Percentiles rank a stretch among this genome's conserved stretches.
Conservation (phyloP, 53 echinoderm and acorn worm species). For the Holothuria scabra region DNA sequence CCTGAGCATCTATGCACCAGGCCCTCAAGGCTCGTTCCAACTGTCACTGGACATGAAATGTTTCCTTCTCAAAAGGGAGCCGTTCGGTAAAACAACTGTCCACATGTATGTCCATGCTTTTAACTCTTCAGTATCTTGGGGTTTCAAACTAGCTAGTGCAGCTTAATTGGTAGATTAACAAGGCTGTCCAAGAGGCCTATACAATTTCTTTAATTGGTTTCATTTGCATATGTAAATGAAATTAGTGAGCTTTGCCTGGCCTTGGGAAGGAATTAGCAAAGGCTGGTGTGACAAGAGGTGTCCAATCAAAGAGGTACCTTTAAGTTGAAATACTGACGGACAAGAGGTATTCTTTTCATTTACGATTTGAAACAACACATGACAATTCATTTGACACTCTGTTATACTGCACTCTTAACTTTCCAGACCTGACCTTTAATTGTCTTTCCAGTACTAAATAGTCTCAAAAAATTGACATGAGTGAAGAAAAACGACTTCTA, state of each 20-base stretch:
- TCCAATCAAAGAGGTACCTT: conserved; percentile 48
- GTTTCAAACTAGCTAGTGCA: conserved; percentile 24
- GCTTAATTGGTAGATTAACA: conserved; percentile 45
- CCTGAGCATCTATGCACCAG: conserved; percentile 38
- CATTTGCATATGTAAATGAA: conserved; percentile 58
- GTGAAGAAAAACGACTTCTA: too few species aligned
- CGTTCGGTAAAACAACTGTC: background rate
- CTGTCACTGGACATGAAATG: conserved; percentile 46
- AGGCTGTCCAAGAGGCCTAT: conserved; percentile 48
- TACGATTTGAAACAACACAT: background rate
- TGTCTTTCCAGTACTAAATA: too few species aligned
- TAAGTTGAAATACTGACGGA: conserved; percentile 13
- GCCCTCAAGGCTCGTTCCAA: conserved; percentile 36
- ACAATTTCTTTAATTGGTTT: conserved; percentile 57
- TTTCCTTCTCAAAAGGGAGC: conserved; percentile 10
- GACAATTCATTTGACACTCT: too few species aligned
- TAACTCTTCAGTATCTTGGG: conserved; percentile 20
- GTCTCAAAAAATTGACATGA: too few species aligned
- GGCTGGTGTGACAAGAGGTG: conserved; percentile 41
- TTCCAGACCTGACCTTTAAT: too few species aligned
- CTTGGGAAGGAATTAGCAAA: conserved; percentile 48
- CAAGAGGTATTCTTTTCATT: conserved; percentile 4
- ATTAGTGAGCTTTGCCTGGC: conserved; percentile 36
- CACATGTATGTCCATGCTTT: conserved; percentile 1
- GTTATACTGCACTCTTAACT: too few species aligned